phyloP scores from a whole-genome alignment of 2,113 vertebrate species.

The Fulmarus glacialis region DNA sequence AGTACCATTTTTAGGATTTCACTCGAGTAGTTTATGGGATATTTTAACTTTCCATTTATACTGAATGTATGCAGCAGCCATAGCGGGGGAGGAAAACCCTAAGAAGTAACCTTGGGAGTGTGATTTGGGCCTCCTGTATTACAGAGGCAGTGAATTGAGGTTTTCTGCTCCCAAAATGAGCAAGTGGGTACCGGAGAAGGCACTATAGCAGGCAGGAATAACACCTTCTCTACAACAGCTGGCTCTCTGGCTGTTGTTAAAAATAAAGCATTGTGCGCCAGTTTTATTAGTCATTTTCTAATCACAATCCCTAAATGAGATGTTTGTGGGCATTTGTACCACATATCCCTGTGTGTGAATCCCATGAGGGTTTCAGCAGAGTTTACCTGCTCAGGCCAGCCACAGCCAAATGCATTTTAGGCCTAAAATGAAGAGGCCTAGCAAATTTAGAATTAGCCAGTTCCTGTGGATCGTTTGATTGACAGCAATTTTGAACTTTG shows the following conservation, averaged over 20 bases:
- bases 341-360: not conserved
- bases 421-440: not conserved
- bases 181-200: not conserved
- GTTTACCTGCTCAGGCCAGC: not conserved
- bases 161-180: not conserved
- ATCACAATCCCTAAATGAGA: not conserved
- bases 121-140: not conserved
- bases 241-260: not conserved
- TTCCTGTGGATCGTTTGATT: not conserved
- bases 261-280: not conserved
- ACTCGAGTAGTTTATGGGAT: not conserved
- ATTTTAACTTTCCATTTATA: not conserved
- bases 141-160: not conserved
- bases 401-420: not conserved
- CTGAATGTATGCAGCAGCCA: not conserved
- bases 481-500: not conserved
- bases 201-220: not conserved
- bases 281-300: not conserved
- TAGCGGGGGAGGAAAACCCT: not conserved
- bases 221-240: not conserved
- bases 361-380: not conserved
- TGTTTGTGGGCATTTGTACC: not conserved
- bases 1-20: not conserved
- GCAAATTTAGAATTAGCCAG: not conserved
- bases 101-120: not conserved